Evolutionary conservation across 2,888 invertebrate genomes (phyloP).

Genomic region (Anthophora plumipes): DNA sequence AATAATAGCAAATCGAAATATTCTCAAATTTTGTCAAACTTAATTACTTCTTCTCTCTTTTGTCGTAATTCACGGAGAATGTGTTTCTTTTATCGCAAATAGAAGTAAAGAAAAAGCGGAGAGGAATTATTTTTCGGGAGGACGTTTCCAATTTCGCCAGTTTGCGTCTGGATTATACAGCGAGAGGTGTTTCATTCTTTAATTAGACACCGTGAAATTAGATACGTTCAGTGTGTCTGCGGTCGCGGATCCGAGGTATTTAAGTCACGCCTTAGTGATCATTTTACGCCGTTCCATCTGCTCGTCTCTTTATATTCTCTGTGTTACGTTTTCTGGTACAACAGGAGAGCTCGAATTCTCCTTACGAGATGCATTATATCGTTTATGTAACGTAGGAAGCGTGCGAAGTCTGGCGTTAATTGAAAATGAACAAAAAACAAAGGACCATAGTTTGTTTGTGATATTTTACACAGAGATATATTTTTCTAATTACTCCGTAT

Average conservation of each 20-base stretch:
- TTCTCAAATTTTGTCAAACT: too few species aligned
- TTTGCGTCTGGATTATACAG: conserved; percentile 12
- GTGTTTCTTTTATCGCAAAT: too few species aligned
- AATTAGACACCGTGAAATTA: conserved; percentile 50
- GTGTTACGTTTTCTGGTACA: not conserved
- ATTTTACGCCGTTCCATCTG: conserved; percentile 29
- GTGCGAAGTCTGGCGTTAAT: not conserved
- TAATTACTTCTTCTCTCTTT: too few species aligned
- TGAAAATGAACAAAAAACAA: too few species aligned
- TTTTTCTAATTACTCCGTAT: too few species aligned
- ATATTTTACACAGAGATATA: too few species aligned
- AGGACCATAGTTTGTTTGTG: too few species aligned
- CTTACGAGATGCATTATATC: not conserved
- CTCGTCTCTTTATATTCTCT: not conserved
- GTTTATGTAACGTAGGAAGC: not conserved
- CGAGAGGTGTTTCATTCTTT: conserved; percentile 41
- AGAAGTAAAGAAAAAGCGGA: not conserved
- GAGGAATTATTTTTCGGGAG: not conserved
- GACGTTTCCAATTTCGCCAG: conserved; percentile 5
- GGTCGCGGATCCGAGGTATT: conserved; percentile 13
- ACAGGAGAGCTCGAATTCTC: not conserved
- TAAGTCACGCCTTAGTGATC: conserved; percentile 39
- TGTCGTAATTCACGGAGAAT: too few species aligned
- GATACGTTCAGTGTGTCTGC: conserved; percentile 33
- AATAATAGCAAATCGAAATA: too few species aligned